Evolutionary conservation across 64 coral and sea anemone species (phyloP).

Genomic region (Montipora foliosa): DNA sequence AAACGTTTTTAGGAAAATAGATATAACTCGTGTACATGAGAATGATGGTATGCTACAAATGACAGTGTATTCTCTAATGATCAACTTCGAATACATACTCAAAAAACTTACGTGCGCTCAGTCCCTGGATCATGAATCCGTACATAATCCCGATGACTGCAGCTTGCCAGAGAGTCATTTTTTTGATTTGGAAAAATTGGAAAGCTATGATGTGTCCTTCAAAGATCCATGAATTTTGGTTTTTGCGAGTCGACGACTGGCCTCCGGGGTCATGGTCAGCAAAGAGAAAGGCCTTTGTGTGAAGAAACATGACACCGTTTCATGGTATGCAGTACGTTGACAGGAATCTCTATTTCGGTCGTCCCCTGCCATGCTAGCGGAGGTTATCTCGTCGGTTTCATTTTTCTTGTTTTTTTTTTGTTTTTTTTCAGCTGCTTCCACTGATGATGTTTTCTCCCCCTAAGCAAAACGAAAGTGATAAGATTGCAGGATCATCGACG

Average conservation of each 20-base stretch:
- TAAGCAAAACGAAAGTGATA: too few relatives aligned
- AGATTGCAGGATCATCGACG: too few relatives aligned
- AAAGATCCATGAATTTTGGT: not conserved
- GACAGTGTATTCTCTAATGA: not conserved
- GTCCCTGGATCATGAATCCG: not conserved
- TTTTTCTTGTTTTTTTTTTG: too few relatives aligned
- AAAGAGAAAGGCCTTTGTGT: slow-evolving; percentile 39
- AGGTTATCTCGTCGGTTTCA: too few relatives aligned
- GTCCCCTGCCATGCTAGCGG: not conserved
- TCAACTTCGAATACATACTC: not conserved
- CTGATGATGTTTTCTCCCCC: too few relatives aligned
- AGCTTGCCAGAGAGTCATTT: slow-evolving; percentile 6
- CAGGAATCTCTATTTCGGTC: not conserved
- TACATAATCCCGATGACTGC: not conserved
- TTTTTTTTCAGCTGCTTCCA: too few relatives aligned
- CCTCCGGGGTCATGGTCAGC: not conserved
- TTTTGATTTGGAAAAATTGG: not conserved
- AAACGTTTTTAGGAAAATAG: too few relatives aligned
- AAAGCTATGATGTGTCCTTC: not conserved
- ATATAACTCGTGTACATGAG: too few relatives aligned
- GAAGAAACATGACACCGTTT: slow-evolving; percentile 13
- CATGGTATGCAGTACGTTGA: not conserved
- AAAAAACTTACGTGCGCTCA: slow-evolving; percentile 22
- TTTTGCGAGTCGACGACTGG: not conserved
- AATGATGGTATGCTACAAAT: too few relatives aligned